phyloP scores from a whole-genome alignment of 2,113 vertebrate genomes.

The Atlantisia rogersi region DNA sequence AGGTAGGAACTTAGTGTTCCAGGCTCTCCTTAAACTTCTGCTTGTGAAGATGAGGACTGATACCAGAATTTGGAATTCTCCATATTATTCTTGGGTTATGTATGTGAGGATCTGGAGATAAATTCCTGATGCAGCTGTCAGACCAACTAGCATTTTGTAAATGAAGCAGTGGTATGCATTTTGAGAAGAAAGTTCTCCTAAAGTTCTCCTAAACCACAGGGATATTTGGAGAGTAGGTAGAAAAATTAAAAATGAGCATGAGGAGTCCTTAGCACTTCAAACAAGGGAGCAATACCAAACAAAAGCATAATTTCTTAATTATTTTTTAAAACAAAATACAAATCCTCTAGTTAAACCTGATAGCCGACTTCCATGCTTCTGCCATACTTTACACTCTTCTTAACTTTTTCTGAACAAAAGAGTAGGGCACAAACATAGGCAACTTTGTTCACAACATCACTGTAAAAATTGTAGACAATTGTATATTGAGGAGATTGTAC shows the following conservation, averaged over 20 bases:
- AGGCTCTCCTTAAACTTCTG: neutral
- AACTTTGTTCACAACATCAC: neutral
- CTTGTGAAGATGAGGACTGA: neutral
- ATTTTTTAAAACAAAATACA: neutral
- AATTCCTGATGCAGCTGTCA: neutral
- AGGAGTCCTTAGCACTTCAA: neutral
- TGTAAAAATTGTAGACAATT: neutral
- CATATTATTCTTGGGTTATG: neutral
- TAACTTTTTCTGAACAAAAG: neutral
- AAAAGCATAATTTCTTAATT: neutral
- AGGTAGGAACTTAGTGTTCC: neutral
- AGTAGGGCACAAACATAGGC: neutral
- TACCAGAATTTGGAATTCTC: neutral
- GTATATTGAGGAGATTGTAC: neutral
- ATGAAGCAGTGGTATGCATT: neutral
- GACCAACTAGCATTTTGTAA: neutral
- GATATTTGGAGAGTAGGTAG: neutral
- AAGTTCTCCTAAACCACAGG: neutral
- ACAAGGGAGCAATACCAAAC: neutral
- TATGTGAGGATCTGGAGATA: neutral
- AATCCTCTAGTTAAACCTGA: neutral
- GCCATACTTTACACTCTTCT: neutral
- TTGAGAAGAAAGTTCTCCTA: neutral
- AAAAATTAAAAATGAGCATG: neutral
- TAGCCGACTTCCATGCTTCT: neutral